Evolutionary conservation across 2,113 vertebrate genomes (phyloP), one percentile per base, ranked within the genome.

Genomic region (Phrynocephalus versicolor): DNA sequence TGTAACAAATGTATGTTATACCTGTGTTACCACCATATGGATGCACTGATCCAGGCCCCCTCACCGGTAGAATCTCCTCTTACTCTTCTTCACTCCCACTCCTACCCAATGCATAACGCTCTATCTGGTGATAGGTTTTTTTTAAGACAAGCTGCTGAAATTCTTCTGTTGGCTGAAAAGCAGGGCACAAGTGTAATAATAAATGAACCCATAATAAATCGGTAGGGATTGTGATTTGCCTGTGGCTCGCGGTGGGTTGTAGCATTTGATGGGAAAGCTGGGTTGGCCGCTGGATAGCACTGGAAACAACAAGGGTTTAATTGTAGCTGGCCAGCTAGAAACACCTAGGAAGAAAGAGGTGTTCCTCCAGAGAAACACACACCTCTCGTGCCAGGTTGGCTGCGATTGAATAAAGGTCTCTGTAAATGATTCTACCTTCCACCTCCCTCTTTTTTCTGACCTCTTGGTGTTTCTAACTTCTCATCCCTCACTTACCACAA

Each of bases 401-500:
- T 79, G 55, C 18, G 69, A 7, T 45, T 33, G 55, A 72, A 64
- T 33, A 62, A 51, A 73, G 41, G 12, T 57, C 23, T 84, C 45
- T 77, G 41, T 72, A 72, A 79, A 39, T 71, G 27, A 13, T 79
- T 79, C 55, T 58, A 27, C n/a, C 69, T 62, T n/a, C 16, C 41
- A 30, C 51, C 9, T 19, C 25, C 58, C 27, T 16, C 18, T n/a
- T 71, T 25, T 67, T 37, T 64, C 62, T 69, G 55, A 45, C 75
- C 73, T 33, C 33, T 74, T n/a, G 65, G 57, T 86, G 78, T 74
- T 71, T 74, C 78, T 65, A 65, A 41, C 60, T 67, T 67, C 70
- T 87, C 75, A 51, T 13, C 23, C 35, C 81, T 60, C 84, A 77
- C 64, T 74, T 67, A 82, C 85, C 83, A 27, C 30, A 30, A 45